Evolutionary conservation across 2,113 vertebrate genomes (phyloP), one percentile per base, ranked within the genome.

Genomic region (Festucalex cinctus): DNA sequence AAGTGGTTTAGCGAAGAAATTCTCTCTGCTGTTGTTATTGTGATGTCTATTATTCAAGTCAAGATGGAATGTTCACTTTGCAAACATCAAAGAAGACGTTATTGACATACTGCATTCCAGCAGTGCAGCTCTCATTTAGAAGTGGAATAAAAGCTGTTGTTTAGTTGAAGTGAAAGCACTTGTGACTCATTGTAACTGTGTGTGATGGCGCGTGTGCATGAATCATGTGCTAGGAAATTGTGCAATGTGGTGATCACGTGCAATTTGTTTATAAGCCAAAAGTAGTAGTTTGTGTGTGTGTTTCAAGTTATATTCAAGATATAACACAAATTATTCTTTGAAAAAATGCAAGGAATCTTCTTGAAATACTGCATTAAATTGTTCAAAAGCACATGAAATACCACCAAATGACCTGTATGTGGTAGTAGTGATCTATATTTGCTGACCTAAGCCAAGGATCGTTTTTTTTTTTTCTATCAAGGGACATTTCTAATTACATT

Each of bases 391-490:
- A 22, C 1, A 4, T 24, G 66, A 46, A 76, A 71, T 88, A 71
- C 56, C 67, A 65, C 44, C 37, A 36, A 1, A 12, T 1, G 19
- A 24, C 82, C 88, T 88, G 71, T 54, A 83, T 83, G 59, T 72
- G 88, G 87, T 44, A 65, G 69, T 79, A 81, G 69, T 5, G 1
- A 17, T 36, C 70, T 66, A 62, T 14, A 39, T 61, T 32, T 82
- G 37, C 64, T 14, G 6, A 24, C 10, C 14, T 2, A 1, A 49
- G 9, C 57, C 13, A 17, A 6, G 24, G 5, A 56, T 4, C 13
- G 4, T 24, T 53, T 12, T 56, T 56, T 16, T 56, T 28, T 17
- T 49, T 9, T n/a, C 19, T 20, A 7, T 51, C 19, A 63, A 0
- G 0, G 16, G 37, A 2, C 14, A 37, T 37, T 62, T 62, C n/a